These are phyloP conservation scores for Natator depressus DNA, from an alignment of 2,113 vertebrate genomes.

Conservation along the genomic window DNA sequence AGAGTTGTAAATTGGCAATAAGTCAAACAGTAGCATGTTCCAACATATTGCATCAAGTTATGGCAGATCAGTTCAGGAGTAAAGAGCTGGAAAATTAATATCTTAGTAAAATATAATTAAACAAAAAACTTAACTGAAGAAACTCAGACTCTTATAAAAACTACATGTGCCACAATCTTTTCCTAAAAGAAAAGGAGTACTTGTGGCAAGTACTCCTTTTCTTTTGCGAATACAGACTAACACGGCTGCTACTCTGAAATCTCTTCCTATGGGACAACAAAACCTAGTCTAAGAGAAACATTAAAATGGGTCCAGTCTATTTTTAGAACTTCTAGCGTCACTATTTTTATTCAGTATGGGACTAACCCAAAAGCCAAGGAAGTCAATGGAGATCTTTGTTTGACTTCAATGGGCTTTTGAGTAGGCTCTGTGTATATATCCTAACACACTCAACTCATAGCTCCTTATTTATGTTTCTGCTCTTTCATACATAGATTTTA, in stretches of 20 bases:
- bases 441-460: not conserved
- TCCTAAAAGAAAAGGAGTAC: not conserved
- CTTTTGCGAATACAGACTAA: too few species aligned
- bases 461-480: not conserved
- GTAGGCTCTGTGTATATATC: not conserved
- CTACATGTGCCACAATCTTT: not conserved
- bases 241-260: not conserved
- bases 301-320: not conserved
- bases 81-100: slow-evolving; percentile 62
- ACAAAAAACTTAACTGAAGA: not conserved
- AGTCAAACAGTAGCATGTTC: slow-evolving; percentile 53
- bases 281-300: not conserved
- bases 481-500: not conserved
- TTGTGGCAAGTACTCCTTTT: too few species aligned
- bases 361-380: not conserved
- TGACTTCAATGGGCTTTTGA: not conserved
- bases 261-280: not conserved
- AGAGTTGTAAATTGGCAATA: slow-evolving; percentile 60
- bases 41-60: slow-evolving; percentile 59
- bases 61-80: slow-evolving; percentile 21
- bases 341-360: not conserved
- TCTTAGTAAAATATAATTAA: slow-evolving; percentile 35
- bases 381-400: not conserved
- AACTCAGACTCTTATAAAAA: not conserved
- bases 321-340: not conserved